These are phyloP conservation scores for Sternarchorhynchus goeldii DNA, from an alignment of 2,797 vertebrate genomes.

Conservation along the genomic window DNA sequence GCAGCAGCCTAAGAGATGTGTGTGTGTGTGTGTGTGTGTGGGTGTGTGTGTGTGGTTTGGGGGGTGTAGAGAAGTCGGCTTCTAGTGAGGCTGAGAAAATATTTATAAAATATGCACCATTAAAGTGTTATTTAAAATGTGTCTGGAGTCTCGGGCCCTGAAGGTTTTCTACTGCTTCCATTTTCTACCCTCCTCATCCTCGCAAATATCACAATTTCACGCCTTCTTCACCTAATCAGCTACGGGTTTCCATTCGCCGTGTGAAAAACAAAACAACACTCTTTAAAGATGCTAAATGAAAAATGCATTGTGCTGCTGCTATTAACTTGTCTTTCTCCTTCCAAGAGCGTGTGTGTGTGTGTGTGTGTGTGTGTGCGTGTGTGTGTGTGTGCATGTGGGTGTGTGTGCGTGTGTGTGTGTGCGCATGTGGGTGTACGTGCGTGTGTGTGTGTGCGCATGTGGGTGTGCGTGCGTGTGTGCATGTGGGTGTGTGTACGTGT, in stretches of 20 bases:
- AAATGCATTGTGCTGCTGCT: conserved; percentile 62
- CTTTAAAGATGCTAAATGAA: conserved; percentile 73
- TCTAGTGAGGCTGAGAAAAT: conserved; percentile 57
- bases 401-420: not conserved
- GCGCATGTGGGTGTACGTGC: too few species aligned
- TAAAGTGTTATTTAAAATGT: conserved; percentile 73
- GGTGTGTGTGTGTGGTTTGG: not conserved
- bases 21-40: conserved; percentile 40
- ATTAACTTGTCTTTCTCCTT: conserved; percentile 68
- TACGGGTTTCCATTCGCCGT: conserved; percentile 70
- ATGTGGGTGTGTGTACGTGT: too few species aligned
- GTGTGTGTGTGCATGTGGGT: conserved; percentile 20
- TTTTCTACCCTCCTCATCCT: conserved; percentile 68
- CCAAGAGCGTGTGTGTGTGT: conserved; percentile 39
- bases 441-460: not conserved
- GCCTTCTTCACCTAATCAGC: conserved; percentile 70
- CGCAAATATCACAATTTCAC: conserved; percentile 75
- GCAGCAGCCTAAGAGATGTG: conserved; percentile 63
- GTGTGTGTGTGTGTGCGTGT: conserved; percentile 22
- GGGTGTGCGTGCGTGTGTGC: conserved; percentile 6
- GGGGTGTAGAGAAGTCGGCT: conserved; percentile 20
- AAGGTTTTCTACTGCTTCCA: conserved; percentile 67
- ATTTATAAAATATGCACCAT: conserved; percentile 69
- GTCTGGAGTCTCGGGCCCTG: conserved; percentile 59
- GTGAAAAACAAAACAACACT: conserved; percentile 61